Conservation (phyloP, 2,113 vertebrate species). For the Marcusenius ussheri region DNA sequence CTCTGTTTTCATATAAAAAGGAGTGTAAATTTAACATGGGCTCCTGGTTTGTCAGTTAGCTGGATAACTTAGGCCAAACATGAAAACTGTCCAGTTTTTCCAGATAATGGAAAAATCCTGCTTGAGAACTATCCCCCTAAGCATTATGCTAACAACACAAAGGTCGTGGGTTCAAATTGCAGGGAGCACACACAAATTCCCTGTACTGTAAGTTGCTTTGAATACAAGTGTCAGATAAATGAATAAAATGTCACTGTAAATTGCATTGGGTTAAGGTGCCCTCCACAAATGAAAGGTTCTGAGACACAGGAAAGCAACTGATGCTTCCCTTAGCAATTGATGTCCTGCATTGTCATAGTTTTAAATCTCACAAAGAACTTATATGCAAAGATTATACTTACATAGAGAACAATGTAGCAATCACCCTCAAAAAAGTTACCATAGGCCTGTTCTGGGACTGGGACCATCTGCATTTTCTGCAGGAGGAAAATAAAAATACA, state of each 20-base stretch:
- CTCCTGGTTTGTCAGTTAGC: no score
- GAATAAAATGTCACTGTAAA: background rate
- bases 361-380: background rate
- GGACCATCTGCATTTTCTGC: constrained; percentile 79
- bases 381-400: constrained; percentile 53
- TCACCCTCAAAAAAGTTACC: constrained; percentile 86
- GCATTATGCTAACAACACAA: no score
- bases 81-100: background rate
- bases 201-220: background rate
- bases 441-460: constrained; percentile 65
- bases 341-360: background rate
- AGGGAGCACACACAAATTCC: background rate
- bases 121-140: background rate
- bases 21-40: no score
- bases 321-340: background rate
- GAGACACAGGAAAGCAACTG: background rate
- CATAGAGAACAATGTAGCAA: constrained; percentile 74
- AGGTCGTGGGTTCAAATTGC: no score
- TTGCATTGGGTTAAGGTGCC: background rate
- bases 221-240: background rate
- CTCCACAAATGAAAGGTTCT: background rate
- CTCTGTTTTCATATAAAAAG: background rate
- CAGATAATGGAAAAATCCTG: background rate
- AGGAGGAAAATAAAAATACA: constrained; percentile 28
- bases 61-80: background rate